A percentile compares a stretch with the other conserved stretches of the same genome.
Conservation (phyloP, 2,888 invertebrate species). For the Pristionchus fissidentatus region DNA sequence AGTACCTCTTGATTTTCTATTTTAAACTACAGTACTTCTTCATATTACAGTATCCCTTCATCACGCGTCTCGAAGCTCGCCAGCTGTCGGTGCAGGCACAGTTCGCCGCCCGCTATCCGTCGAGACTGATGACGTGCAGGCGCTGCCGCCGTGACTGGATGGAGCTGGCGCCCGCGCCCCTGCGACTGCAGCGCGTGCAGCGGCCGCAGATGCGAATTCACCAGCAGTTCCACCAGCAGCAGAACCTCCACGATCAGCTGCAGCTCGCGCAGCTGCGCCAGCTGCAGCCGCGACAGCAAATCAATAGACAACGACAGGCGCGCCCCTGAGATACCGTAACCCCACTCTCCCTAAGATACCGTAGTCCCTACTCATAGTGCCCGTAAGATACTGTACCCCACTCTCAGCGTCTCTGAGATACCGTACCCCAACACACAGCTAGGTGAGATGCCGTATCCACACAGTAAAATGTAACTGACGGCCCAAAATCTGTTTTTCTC, state of each 20-base stretch:
- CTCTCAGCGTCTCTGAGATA: too few species aligned
- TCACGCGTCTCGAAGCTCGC: not conserved
- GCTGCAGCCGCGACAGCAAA: not conserved
- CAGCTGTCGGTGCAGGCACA: not conserved
- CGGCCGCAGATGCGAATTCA: not conserved
- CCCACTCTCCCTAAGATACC: too few species aligned
- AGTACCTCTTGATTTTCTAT: too few species aligned
- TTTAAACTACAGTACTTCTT: too few species aligned
- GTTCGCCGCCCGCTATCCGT: not conserved
- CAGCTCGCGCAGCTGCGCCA: not conserved
- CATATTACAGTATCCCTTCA: slow-evolving; percentile 2
- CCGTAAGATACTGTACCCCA: too few species aligned
- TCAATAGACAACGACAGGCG: not conserved
- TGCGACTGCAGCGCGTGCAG: not conserved
- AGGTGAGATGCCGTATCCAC: too few species aligned
- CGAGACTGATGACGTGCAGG: not conserved
- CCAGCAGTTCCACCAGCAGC: not conserved
- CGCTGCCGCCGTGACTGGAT: not conserved
- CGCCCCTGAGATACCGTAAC: too few species aligned
- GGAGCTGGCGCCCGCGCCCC: not conserved
- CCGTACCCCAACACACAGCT: too few species aligned
- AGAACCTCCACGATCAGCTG: not conserved
- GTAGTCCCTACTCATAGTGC: too few species aligned
- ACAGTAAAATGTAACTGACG: too few species aligned
- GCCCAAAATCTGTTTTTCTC: too few species aligned